Percentiles rank a stretch among this genome's conserved stretches.
Evolutionary conservation across 2,113 vertebrate genomes (phyloP).

Genomic region (Numenius arquata): DNA sequence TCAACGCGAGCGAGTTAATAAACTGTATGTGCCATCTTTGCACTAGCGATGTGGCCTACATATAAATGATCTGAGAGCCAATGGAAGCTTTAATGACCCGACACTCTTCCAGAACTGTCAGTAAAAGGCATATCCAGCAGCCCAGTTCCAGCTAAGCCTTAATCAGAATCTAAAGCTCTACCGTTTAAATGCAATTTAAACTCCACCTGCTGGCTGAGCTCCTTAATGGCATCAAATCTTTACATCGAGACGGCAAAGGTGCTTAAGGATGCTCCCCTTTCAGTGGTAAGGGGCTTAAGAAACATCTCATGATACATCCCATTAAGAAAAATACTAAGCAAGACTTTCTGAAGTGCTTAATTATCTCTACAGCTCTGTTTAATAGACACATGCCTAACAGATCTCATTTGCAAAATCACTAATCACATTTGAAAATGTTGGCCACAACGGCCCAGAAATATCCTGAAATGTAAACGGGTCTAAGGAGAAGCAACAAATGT

Average conservation of each 20-base stretch:
- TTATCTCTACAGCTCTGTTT: neutral
- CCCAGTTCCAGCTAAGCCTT: neutral
- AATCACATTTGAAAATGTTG: neutral
- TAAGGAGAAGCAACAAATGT: neutral
- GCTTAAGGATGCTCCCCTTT: neutral
- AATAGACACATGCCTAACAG: neutral
- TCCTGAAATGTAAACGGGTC: fast-evolving
- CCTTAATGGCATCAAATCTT: neutral
- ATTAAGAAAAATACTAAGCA: neutral
- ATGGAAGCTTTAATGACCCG: neutral
- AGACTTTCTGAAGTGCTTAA: neutral
- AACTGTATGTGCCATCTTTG: neutral
- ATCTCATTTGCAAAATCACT: neutral
- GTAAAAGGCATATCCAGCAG: neutral
- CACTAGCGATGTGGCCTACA: neutral
- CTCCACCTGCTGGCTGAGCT: slow-evolving; percentile 63
- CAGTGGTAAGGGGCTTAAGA: neutral
- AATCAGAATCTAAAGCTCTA: neutral
- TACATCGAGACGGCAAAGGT: neutral
- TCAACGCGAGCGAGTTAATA: neutral
- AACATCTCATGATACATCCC: neutral
- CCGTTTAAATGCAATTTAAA: slow-evolving; percentile 38
- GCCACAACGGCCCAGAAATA: neutral
- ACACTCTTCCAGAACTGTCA: neutral
- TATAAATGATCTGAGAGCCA: neutral